Base-by-base conservation (phyloP, 2,113 vertebrate species). In the Lophius piscatorius region DNA sequence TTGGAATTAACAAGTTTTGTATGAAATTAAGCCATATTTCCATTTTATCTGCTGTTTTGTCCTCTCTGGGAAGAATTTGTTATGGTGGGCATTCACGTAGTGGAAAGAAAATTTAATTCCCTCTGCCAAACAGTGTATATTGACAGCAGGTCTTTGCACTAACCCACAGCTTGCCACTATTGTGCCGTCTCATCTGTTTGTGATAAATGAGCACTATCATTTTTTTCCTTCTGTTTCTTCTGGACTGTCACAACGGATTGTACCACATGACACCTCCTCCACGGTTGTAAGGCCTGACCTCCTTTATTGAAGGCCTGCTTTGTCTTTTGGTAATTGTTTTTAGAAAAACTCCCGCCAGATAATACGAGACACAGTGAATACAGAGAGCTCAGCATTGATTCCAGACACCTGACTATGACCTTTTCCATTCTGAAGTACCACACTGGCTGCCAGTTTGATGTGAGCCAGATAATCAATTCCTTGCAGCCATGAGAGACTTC, bases 241-340 rank as follows among this genome's bases (percentile, higher is more conserved):
- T 51, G 22, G 54, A 54, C 83, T 79, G 77, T 79, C 74, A 75
- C 67, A 62, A 66, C 55, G 46, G 67, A 80, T n/a, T 34, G 44
- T 55, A 10, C 61, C 46, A 12, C 44, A 36, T 58, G 84, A 65
- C 82, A 76, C 81, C n/a, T 66, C 63, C 59, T 10, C 22, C 18
- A 8, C 29, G 29, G 74, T 85, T 66, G 61, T 42, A 33, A 71
- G 51, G 36, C 64, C 45, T 82, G 78, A 84, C 86, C 86, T 88
- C 85, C 68, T 73, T 64, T 64, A 63, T 72, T 70, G 40, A 74
- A 72, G 72, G 44, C 45, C 69, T 54, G 75, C 74, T 82, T 76
- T 87, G 82, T 83, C 78, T 86, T 73, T 78, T 61, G 47, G 68
- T 89, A 73, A 88, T 87, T 89, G 74, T 87, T 87, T 87, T 72